phyloP scores from a whole-genome alignment of 2,113 vertebrate species.

The Dendropsophus ebraccatus region DNA sequence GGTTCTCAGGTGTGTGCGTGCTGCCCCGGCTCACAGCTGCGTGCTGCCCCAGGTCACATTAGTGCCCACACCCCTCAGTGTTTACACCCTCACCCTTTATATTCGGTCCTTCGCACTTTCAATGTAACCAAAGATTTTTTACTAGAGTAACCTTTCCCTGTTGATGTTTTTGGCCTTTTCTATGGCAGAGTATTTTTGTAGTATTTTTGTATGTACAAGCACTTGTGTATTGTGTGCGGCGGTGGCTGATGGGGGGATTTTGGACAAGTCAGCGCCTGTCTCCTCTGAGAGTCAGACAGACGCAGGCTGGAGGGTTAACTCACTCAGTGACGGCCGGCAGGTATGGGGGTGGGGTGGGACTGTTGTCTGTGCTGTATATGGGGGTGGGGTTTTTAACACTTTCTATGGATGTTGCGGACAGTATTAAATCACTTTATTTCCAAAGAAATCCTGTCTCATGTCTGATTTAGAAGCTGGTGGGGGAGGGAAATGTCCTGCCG shows the following conservation, averaged over 20 bases:
- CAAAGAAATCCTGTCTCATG: background rate
- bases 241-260: background rate
- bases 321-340: background rate
- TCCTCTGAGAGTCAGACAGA: too few species aligned
- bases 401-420: background rate
- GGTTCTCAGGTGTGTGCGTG: too few species aligned
- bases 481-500: background rate
- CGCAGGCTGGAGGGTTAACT: background rate
- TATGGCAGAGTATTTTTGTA: background rate
- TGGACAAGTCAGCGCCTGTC: background rate
- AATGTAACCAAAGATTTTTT: conserved; percentile 31
- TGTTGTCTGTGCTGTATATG: background rate
- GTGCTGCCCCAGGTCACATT: too few species aligned
- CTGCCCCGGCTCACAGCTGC: too few species aligned
- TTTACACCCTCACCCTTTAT: background rate
- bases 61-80: background rate
- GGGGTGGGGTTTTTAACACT: background rate
- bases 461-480: background rate
- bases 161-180: background rate
- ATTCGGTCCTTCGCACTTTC: conserved; percentile 14
- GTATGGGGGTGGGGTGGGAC: background rate
- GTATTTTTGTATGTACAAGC: background rate
- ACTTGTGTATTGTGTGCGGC: background rate
- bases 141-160: background rate
- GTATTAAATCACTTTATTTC: background rate